Evolutionary conservation across 1,140 invertebrate species (phyloP).

Genomic region (Pseudachorutes palmiensis): DNA sequence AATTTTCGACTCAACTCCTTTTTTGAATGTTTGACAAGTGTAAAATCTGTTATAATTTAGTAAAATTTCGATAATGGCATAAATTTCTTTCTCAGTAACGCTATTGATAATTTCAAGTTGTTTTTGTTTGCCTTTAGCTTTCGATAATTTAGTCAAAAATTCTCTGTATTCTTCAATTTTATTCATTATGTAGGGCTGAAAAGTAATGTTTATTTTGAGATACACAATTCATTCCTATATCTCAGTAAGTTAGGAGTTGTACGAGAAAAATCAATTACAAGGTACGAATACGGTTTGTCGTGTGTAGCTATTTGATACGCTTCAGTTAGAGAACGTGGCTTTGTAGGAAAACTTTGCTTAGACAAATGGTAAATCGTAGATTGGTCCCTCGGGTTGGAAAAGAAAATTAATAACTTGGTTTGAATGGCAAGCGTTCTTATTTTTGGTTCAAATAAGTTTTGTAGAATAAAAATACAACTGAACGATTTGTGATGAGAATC

Average conservation of each 20-base stretch:
- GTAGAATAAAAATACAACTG: not conserved
- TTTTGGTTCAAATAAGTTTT: not conserved
- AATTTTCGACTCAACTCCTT: not conserved
- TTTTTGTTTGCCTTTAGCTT: not conserved
- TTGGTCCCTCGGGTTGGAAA: not conserved
- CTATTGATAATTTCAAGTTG: not conserved
- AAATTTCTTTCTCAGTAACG: not conserved
- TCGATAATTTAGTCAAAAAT: not conserved
- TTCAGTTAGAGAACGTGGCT: not conserved
- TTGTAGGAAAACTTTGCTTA: not conserved
- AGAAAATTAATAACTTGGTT: not conserved
- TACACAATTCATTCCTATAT: not conserved
- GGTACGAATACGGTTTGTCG: not conserved
- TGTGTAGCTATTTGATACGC: not conserved
- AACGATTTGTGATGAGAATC: not conserved
- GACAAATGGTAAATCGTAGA: not conserved
- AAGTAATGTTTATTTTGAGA: not conserved
- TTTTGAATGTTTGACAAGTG: not conserved
- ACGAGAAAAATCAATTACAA: not conserved
- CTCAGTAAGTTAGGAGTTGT: not conserved
- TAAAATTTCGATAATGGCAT: not conserved
- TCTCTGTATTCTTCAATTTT: not conserved
- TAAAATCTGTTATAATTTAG: not conserved
- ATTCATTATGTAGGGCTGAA: not conserved
- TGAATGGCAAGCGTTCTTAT: not conserved